Evolutionary conservation across 2,113 vertebrate species (phyloP).

Genomic region (Hypocryptadius cinnamomeus): DNA sequence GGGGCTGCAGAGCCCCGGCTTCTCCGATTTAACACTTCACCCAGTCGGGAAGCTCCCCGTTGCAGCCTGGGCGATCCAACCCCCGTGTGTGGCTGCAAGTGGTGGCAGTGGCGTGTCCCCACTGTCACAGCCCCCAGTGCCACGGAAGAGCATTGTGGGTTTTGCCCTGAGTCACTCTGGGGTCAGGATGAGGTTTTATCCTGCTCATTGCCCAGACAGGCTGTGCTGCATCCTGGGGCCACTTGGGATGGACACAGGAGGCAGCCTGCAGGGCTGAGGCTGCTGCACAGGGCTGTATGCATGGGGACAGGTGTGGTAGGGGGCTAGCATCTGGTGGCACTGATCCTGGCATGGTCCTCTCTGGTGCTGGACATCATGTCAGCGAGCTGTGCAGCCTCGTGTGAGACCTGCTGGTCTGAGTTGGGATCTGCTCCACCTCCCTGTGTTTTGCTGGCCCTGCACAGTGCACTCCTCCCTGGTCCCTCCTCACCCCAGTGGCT

Average conservation of each 20-base stretch:
- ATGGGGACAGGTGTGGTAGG: not conserved
- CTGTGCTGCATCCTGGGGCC: not conserved
- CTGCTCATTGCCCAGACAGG: not conserved
- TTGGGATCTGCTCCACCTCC: not conserved
- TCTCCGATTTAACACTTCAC: not conserved
- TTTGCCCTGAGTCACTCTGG: not conserved
- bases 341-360: not conserved
- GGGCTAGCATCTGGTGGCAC: not conserved
- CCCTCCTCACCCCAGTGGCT: rapidly evolving
- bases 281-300: not conserved
- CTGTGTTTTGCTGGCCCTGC: not conserved
- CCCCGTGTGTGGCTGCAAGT: not conserved
- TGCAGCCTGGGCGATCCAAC: not conserved
- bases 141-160: not conserved
- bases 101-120: not conserved
- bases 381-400: not conserved
- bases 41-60: not conserved
- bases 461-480: rapidly evolving
- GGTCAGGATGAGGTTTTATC: not conserved
- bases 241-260: rapidly evolving
- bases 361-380: not conserved
- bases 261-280: not conserved
- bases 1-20: not conserved
- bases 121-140: not conserved
- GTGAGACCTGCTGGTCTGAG: not conserved